A percentile compares a stretch with the other conserved stretches of the same genome.
phyloP scores from a whole-genome alignment of 1,140 invertebrate species.

The Potamilus streckersoni region DNA sequence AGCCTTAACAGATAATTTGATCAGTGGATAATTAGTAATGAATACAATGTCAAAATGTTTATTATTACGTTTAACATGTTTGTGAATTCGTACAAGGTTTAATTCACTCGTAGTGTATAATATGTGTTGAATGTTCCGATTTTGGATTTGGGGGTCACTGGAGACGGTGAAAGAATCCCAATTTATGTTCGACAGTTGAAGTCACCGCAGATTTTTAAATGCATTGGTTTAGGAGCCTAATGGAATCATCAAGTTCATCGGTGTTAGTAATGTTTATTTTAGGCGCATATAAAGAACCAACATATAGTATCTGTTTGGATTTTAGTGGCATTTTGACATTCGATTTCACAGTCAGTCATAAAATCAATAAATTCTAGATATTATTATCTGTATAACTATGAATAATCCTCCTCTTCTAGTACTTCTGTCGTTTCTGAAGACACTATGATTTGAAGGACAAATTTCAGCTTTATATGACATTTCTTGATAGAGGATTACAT shows the following conservation, averaged over 20 bases:
- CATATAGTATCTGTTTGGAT: neutral
- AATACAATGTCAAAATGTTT: slow-evolving; percentile 22
- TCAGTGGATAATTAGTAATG: slow-evolving; percentile 9
- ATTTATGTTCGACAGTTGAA: slow-evolving; percentile 18
- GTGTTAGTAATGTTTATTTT: slow-evolving; percentile 5
- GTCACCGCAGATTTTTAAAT: slow-evolving; percentile 8
- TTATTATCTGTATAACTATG: neutral
- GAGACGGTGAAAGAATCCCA: slow-evolving; percentile 1
- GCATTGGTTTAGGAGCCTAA: slow-evolving; percentile 3
- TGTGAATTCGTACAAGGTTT: slow-evolving; percentile 12
- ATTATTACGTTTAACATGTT: slow-evolving; percentile 10
- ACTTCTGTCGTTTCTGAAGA: neutral
- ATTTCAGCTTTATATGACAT: no score
- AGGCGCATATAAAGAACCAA: slow-evolving; percentile 5
- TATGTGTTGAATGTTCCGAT: slow-evolving; percentile 10
- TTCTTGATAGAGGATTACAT: no score
- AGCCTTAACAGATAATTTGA: slow-evolving; percentile 9
- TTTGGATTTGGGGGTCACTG: neutral
- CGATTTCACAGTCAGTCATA: slow-evolving; percentile 8
- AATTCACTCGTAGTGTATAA: neutral
- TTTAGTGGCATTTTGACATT: slow-evolving; percentile 9
- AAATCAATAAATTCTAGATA: neutral
- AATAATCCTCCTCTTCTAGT: slow-evolving; percentile 5
- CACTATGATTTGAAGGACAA: neutral
- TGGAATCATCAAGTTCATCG: neutral